Base-by-base conservation (phyloP, 2,113 vertebrate species). In the Gasterosteus aculeatus region DNA sequence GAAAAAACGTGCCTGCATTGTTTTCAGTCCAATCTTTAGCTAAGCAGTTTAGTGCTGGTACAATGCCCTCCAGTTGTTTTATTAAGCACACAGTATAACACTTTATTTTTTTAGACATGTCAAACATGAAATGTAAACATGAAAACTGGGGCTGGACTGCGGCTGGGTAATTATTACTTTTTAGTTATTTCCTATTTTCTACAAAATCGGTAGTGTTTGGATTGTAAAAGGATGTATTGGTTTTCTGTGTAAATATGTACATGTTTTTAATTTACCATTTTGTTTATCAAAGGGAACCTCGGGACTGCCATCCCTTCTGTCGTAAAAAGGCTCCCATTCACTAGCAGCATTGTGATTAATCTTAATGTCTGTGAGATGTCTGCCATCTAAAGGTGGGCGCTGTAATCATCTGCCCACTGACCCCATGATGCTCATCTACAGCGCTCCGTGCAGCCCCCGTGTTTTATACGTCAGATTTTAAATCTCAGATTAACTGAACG, bases 331-430 rank as follows among this genome's bases (percentile, higher is more conserved):
- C 44, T 64, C 35, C 49, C 62, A 49, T 77, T 78, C 62, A 80
- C 14, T 29, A 75, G 73, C 53, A 63, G 76, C 67, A 5, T 63
- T 72, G 90, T 83, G 87, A 95, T 94, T 93, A 91, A 94, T 94
- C 94, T 94, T 91, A 88, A 92, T 93, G 83, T 88, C 61, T 80
- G 78, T 10, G 65, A 90, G 87, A 85, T 72, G 90, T 88, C 91
- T 72, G 64, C 82, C 85, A 75, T 87, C 80, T 85, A 75, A 87
- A 91, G 85, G 93, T 95, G 91, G 94, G 93, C 67, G 80, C 90
- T 80, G 86, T 93, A 92, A 94, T 95, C 93, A 94, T 94, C 90
- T 90, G 90, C 93, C 91, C 88, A 88, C 93, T 95, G 94, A 95
- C 93, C 94, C 90, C 88, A 64, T 78, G 90, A 90, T 82, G 82